These are phyloP conservation scores for Erebia palarica DNA, from an alignment of 2,888 invertebrate genomes.

Conservation along the genomic window DNA sequence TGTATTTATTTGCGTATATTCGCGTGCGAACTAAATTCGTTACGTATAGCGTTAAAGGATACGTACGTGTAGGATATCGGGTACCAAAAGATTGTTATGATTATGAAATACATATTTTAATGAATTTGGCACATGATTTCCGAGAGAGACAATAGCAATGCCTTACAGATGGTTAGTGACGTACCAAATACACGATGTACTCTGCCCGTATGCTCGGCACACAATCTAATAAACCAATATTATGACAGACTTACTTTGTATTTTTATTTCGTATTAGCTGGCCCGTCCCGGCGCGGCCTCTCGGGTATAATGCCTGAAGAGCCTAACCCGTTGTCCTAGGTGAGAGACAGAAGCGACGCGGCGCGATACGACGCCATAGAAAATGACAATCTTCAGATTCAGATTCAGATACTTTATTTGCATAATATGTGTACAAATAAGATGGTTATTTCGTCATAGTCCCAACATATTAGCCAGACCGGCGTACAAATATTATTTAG, in stretches of 20 bases:
- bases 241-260: slow-evolving; percentile 53
- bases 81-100: slow-evolving; percentile 2
- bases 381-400: too few species aligned
- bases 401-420: too few species aligned
- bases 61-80: neutral
- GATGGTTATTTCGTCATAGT: too few species aligned
- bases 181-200: slow-evolving; percentile 56
- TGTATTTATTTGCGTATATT: neutral
- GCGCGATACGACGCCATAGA: too few species aligned
- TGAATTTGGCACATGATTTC: slow-evolving; percentile 7
- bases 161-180: slow-evolving; percentile 67
- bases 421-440: too few species aligned
- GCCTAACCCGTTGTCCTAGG: too few species aligned
- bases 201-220: slow-evolving; percentile 52
- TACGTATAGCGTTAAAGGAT: neutral
- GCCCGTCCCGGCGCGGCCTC: too few species aligned
- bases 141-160: slow-evolving; percentile 44
- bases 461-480: too few species aligned
- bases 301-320: too few species aligned
- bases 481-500: too few species aligned
- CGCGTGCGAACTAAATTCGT: neutral
- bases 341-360: too few species aligned
- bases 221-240: slow-evolving; percentile 54
- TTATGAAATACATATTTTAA: slow-evolving; percentile 1
- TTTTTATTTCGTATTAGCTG: slow-evolving; percentile 35